These are phyloP conservation scores for Azemiops feae DNA, from an alignment of 2,113 vertebrate genomes.

Conservation along the genomic window DNA sequence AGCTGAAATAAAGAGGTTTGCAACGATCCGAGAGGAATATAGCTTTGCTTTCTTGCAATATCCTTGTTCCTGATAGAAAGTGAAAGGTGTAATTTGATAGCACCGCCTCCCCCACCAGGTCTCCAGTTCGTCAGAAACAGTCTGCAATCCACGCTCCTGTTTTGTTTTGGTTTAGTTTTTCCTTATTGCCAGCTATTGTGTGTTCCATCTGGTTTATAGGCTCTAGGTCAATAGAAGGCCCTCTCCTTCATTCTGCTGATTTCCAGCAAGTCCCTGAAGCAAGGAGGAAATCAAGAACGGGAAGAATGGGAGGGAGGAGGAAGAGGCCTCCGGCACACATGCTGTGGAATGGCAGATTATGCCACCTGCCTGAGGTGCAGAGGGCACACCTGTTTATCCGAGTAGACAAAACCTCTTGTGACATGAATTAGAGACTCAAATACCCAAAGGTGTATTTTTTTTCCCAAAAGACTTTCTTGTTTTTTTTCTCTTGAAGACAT, in stretches of 20 bases:
- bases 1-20: background rate
- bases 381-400: background rate
- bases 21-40: background rate
- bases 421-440: too few relatives aligned
- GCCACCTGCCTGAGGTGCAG: too few relatives aligned
- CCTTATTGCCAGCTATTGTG: background rate
- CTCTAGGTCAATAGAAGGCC: background rate
- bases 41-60: background rate
- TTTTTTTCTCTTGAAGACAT: too few relatives aligned
- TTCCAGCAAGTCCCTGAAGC: background rate
- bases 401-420: background rate
- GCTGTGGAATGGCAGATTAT: too few relatives aligned
- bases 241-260: background rate
- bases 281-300: background rate
- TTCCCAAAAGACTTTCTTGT: too few relatives aligned
- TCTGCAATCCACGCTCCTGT: background rate
- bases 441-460: too few relatives aligned
- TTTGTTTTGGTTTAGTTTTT: too few relatives aligned
- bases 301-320: background rate
- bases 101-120: background rate
- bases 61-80: background rate
- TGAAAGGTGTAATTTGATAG: background rate
- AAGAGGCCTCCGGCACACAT: background rate
- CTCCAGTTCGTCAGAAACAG: background rate
- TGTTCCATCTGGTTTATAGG: background rate